A percentile compares a stretch with the other conserved stretches of the same genome.
Conservation (phyloP, 1,140 invertebrate genomes). For the Papilio xuthus region DNA sequence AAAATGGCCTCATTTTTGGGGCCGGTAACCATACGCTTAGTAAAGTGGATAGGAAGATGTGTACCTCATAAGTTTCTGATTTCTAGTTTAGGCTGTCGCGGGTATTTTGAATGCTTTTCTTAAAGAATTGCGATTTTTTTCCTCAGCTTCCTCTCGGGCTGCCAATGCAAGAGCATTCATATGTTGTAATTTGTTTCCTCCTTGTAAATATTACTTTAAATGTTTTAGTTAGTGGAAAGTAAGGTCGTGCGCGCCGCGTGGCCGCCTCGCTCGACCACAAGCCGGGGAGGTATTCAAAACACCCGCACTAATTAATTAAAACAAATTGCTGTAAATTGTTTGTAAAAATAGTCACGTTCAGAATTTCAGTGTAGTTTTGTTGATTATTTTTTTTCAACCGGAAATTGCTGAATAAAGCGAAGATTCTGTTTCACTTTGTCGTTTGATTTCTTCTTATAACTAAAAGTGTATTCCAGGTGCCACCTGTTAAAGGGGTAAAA, state of each 20-base stretch:
- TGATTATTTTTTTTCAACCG: conserved; percentile 79
- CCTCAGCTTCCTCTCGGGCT: conserved; percentile 54
- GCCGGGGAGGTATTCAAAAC: conserved; percentile 54
- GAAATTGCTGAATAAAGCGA: conserved; percentile 80
- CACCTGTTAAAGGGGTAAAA: too few relatives aligned
- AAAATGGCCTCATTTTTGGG: conserved; percentile 76
- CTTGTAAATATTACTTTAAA: conserved; percentile 74
- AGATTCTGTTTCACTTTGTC: conserved; percentile 72
- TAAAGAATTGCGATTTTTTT: conserved; percentile 52
- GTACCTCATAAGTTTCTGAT: conserved; percentile 78
- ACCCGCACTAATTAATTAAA: conserved; percentile 51
- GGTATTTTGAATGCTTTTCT: conserved; percentile 50
- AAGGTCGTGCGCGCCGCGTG: conserved; percentile 39
- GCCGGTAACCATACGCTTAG: conserved; percentile 78
- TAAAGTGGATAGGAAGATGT: conserved; percentile 75
- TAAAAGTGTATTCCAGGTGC: neutral
- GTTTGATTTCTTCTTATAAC: conserved; percentile 63
- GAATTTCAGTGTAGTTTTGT: conserved; percentile 79
- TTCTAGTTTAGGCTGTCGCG: conserved; percentile 62
- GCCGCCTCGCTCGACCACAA: conserved; percentile 44
- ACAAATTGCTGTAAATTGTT: conserved; percentile 78
- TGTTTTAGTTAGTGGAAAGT: conserved; percentile 54
- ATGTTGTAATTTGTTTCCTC: conserved; percentile 58
- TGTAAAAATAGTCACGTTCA: conserved; percentile 79
- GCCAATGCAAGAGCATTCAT: conserved; percentile 46